Evolutionary conservation across 2,888 invertebrate genomes (phyloP).

Genomic region (Drosophila sordidula): DNA sequence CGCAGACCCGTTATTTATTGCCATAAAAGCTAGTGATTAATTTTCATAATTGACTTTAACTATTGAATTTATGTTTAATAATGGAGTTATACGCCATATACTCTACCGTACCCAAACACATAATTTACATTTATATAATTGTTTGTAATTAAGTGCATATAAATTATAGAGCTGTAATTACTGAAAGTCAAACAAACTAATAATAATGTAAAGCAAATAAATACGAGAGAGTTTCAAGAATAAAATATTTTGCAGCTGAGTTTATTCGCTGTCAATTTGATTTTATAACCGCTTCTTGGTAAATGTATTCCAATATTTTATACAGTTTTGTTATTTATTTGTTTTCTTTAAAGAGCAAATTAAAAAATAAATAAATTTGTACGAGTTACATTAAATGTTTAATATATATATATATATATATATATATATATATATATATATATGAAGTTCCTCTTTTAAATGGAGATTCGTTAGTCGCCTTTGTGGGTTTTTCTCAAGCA

Average conservation of each 20-base stretch:
- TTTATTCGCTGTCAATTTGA: background rate
- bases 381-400: background rate
- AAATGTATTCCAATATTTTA: background rate
- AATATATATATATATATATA: background rate
- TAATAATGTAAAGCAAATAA: background rate
- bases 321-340: background rate
- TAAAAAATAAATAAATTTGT: background rate
- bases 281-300: background rate
- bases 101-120: background rate
- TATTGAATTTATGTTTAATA: slow-evolving; percentile 5
- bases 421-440: background rate
- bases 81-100: background rate
- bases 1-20: slow-evolving; percentile 22
- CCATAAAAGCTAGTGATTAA: slow-evolving; percentile 14
- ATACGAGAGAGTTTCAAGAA: background rate
- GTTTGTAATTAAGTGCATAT: slow-evolving; percentile 1
- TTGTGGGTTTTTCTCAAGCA: slow-evolving; percentile 31
- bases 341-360: background rate
- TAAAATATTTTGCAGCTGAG: background rate
- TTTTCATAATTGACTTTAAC: slow-evolving; percentile 15
- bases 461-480: slow-evolving; percentile 33
- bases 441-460: background rate
- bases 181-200: background rate
- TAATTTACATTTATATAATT: background rate
- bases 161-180: background rate